Evolutionary conservation across 1,140 invertebrate species (phyloP).

Genomic region (Drosophila parvula): DNA sequence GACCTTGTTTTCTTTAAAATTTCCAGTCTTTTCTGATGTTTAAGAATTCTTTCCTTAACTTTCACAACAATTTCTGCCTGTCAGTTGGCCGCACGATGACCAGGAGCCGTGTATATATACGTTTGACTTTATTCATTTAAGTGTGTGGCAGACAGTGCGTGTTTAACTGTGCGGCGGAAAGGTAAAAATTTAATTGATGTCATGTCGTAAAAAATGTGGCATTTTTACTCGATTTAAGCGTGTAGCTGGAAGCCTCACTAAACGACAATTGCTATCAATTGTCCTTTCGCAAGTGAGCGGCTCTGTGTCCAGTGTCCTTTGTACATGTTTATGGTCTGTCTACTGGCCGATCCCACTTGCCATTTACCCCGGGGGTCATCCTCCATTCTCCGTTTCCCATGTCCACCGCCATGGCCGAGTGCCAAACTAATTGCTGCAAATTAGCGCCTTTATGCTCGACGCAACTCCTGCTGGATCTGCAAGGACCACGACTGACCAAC

Average conservation of each 20-base stretch:
- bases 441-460: conserved; percentile 75
- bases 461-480: conserved; percentile 27
- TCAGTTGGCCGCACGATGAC: background rate
- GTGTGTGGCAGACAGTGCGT: conserved; percentile 27
- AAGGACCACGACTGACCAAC: conserved; percentile 39
- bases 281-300: conserved; percentile 34
- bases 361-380: conserved; percentile 14
- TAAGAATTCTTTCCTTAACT: background rate
- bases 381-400: conserved; percentile 7
- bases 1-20: no score
- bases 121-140: conserved; percentile 19
- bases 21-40: no score
- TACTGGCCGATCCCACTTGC: conserved; percentile 9
- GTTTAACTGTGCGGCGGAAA: conserved; percentile 20
- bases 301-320: conserved; percentile 16
- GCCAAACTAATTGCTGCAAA: conserved; percentile 76
- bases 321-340: conserved; percentile 41
- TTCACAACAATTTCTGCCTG: background rate
- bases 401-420: conserved; percentile 34
- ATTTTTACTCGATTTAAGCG: conserved; percentile 44
- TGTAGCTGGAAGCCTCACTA: conserved; percentile 31
- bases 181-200: conserved; percentile 80
- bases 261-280: conserved; percentile 75
- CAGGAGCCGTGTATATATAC: background rate
- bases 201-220: conserved; percentile 70